A percentile compares a stretch with the other conserved stretches of the same genome.
Evolutionary conservation across 1,140 invertebrate genomes (phyloP).

Genomic region (Sminthurinus signatus): DNA sequence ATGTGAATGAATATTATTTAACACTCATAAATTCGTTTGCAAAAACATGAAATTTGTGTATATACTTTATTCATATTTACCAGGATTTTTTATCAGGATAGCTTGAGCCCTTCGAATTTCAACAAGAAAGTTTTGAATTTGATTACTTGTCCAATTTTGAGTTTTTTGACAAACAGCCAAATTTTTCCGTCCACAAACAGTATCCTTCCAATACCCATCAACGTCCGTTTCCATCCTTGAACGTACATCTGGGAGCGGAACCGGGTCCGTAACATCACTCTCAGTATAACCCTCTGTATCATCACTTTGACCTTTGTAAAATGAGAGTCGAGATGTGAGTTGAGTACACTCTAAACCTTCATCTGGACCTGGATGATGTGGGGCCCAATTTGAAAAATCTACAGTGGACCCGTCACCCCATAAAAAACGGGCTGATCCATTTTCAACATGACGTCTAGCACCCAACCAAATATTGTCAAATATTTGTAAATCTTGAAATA

Average conservation of each 20-base stretch:
- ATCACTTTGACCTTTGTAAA: too few species aligned
- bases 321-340: neutral
- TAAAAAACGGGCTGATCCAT: neutral
- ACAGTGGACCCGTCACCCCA: neutral
- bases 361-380: neutral
- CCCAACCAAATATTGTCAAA: constrained; percentile 8
- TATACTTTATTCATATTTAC: neutral
- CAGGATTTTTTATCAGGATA: neutral
- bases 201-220: constrained; percentile 7
- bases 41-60: too few species aligned
- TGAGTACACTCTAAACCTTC: neutral
- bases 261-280: too few species aligned
- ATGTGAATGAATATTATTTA: too few species aligned
- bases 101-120: neutral
- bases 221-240: neutral
- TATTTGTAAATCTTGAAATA: neutral
- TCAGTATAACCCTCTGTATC: too few species aligned
- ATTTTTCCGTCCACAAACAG: neutral
- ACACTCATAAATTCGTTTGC: too few species aligned
- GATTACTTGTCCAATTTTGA: neutral
- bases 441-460: neutral
- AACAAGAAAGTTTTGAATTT: too few species aligned
- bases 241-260: too few species aligned
- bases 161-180: constrained; percentile 9
- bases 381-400: neutral